These are phyloP conservation scores for Sepioteuthis lessoniana DNA, from an alignment of 2,888 invertebrate species.

Conservation along the genomic window DNA sequence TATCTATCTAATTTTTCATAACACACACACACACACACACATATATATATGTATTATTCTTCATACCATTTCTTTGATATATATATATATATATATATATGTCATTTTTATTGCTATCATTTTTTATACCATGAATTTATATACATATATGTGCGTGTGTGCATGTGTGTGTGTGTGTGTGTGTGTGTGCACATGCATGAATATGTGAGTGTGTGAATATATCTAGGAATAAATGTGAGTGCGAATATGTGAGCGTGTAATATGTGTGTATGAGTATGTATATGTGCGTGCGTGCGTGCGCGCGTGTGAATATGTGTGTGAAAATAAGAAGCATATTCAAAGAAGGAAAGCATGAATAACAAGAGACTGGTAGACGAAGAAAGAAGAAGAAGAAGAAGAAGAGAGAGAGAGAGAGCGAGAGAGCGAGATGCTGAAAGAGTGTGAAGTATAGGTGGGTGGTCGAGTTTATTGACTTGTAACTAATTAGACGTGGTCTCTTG, in stretches of 20 bases:
- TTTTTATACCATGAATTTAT: too few relatives aligned
- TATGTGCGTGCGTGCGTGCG: background rate
- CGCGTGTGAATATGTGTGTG: background rate
- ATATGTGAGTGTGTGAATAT: background rate
- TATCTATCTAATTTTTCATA: too few relatives aligned
- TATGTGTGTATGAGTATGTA: too few relatives aligned
- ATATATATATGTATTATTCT: too few relatives aligned
- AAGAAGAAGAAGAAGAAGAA: background rate
- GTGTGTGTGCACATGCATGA: background rate
- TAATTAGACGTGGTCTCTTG: background rate
- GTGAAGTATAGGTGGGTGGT: background rate
- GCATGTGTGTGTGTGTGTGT: background rate
- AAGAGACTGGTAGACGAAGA: too few relatives aligned
- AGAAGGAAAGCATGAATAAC: too few relatives aligned
- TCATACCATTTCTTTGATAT: too few relatives aligned
- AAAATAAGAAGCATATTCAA: background rate
- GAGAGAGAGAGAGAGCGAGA: background rate
- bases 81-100: too few relatives aligned
- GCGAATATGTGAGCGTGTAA: too few relatives aligned
- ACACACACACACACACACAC: too few relatives aligned
- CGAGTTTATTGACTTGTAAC: background rate
- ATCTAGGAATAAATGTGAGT: background rate
- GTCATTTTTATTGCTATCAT: too few relatives aligned
- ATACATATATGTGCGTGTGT: too few relatives aligned
- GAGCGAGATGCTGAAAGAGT: background rate